A percentile compares a stretch with the other conserved stretches of the same genome.
phyloP scores from a whole-genome alignment of 2,113 vertebrate species.

The Pelmatolapia mariae region DNA sequence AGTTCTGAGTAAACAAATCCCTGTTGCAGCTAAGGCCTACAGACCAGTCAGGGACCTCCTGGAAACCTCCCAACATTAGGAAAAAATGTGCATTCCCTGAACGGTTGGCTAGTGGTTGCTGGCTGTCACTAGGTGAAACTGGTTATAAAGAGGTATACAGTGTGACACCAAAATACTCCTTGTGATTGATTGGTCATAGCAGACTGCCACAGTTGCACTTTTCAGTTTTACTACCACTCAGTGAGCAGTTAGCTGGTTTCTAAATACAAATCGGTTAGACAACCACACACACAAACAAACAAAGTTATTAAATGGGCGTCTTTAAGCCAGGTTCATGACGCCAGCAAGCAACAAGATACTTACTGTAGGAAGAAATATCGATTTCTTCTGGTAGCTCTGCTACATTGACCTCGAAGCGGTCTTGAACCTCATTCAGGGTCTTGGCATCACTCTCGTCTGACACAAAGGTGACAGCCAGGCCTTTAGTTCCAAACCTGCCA shows the following conservation, averaged over 20 bases:
- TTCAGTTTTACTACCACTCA: no score
- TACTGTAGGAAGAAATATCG: slow-evolving; percentile 88
- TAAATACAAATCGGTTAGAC: background rate
- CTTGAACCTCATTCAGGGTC: slow-evolving; percentile 84
- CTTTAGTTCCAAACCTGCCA: slow-evolving; percentile 85
- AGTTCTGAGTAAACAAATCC: background rate
- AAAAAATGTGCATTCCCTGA: background rate
- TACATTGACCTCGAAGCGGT: slow-evolving; percentile 88
- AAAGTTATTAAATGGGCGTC: background rate
- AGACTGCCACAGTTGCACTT: background rate
- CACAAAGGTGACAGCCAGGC: slow-evolving; percentile 84
- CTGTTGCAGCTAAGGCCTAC: background rate
- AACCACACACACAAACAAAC: background rate
- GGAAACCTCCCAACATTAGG: background rate
- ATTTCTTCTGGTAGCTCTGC: slow-evolving; percentile 86
- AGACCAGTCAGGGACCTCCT: background rate
- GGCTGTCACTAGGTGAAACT: background rate
- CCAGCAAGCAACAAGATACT: slow-evolving; percentile 16
- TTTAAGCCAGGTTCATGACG: background rate
- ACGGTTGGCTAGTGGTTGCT: background rate
- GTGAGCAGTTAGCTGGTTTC: no score
- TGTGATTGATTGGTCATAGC: background rate
- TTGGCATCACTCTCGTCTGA: slow-evolving; percentile 83
- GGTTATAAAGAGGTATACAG: background rate
- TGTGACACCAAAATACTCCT: background rate